These are phyloP conservation scores for Chinchilla lanigera DNA, from an alignment of 2,113 vertebrate genomes.

Conservation along the genomic window DNA sequence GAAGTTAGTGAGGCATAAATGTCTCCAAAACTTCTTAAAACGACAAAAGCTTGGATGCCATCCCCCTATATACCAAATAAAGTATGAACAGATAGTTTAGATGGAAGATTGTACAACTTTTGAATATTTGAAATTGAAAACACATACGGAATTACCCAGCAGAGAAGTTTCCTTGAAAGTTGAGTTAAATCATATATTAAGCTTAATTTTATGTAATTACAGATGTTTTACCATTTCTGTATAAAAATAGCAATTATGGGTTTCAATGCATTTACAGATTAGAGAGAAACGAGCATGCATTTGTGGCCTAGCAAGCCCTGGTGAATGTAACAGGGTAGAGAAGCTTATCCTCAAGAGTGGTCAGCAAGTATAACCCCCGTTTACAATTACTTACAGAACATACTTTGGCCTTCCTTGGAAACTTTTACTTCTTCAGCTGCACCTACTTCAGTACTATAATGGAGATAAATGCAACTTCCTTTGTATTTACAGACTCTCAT, in stretches of 20 bases:
- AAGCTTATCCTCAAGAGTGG: not conserved
- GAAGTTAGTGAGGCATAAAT: not conserved
- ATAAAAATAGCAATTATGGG: not conserved
- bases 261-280: not conserved
- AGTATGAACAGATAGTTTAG: not conserved
- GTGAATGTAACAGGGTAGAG: not conserved
- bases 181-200: not conserved
- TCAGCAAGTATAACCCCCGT: too few relatives aligned
- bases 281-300: not conserved
- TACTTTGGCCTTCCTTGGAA: not conserved
- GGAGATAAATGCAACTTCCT: constrained; percentile 5
- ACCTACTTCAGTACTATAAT: not conserved
- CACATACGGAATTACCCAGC: not conserved
- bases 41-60: not conserved
- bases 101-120: not conserved
- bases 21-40: not conserved
- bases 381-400: not conserved
- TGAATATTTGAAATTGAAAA: not conserved
- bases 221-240: not conserved
- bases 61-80: not conserved
- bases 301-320: not conserved
- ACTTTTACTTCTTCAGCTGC: not conserved
- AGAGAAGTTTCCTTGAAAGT: not conserved
- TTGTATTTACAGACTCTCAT: not conserved
- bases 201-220: not conserved